Evolutionary conservation across 2,888 invertebrate genomes (phyloP), one percentile per base, ranked within the genome.

Genomic region (Carabus problematicus): DNA sequence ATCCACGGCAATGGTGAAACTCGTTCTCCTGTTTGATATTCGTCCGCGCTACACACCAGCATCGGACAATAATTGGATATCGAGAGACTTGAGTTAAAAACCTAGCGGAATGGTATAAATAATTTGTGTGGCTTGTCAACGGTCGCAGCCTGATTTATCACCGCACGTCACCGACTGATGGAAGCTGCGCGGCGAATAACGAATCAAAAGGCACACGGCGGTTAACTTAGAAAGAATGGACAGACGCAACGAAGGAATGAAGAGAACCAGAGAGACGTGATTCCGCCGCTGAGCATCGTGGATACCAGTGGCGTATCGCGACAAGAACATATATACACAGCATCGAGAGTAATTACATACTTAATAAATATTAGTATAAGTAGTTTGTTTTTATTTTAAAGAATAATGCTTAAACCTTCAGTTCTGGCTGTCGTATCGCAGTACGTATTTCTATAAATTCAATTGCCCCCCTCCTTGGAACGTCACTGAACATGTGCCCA

Each of bases 111-210:
- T 77, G 76, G 77, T 78, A 79, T 79, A 80, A 79, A 79, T 79
- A 79, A 78, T 79, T 79, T 79, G 76, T 73, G 77, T 73, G 72
- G 74, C 75, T 75, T 75, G 77, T 78, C 78, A 78, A 75, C 74
- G 75, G 72, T 67, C n/a, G 73, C 69, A 70, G 73, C 73, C 79
- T 81, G 82, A 81, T 82, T 82, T 82, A 82, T 81, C 76, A 77
- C 79, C 78, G 73, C 73, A 73, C 73, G 76, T 75, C 77, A 81
- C 80, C 41, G 40, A 55, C 62, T 69, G 69, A 82, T 82, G 80
- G 80, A 82, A 81, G 78, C 42, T 77, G 77, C 29, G 79, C 79
- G 79, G 80, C 76, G 79, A 78, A 80, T 80, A 79, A 79, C 79
- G 69, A 79, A 80, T 80, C 81, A 80, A 80, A 80, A 79, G 75